Conservation (phyloP, 2,113 vertebrate species). For the Actinemys pallida region DNA sequence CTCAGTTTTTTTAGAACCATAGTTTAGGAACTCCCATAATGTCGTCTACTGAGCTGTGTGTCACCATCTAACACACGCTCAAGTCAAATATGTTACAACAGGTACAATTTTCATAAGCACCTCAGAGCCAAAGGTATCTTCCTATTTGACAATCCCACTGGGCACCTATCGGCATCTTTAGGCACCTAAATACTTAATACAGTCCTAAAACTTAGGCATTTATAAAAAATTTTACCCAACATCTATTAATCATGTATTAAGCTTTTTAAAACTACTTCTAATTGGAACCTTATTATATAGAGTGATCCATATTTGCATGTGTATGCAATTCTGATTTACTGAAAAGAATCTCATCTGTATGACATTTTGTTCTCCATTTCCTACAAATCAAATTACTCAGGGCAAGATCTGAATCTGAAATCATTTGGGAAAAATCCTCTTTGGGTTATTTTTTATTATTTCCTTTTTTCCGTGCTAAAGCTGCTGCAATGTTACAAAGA, state of each 20-base stretch:
- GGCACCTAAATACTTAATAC: neutral
- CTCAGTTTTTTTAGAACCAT: neutral
- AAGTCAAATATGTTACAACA: neutral
- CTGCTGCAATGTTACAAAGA: neutral
- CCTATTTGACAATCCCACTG: neutral
- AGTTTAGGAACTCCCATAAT: neutral
- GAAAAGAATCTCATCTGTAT: constrained; percentile 1
- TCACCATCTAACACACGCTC: neutral
- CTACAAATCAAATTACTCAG: constrained; percentile 22
- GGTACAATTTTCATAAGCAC: neutral
- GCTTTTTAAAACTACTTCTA: neutral
- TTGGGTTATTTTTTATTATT: neutral
- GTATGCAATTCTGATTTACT: neutral
- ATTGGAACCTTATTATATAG: accelerated
- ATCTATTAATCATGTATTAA: neutral
- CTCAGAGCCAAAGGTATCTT: neutral
- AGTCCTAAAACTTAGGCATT: neutral
- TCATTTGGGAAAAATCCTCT: constrained; percentile 10
- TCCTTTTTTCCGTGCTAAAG: neutral
- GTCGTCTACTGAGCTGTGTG: neutral
- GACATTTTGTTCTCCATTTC: neutral
- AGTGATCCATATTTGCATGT: neutral
- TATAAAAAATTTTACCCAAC: neutral
- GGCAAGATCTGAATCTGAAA: constrained; percentile 39
- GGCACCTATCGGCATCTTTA: neutral